phyloP scores from a whole-genome alignment of 2,113 vertebrate genomes.

The Coptodon bakossiorum region DNA sequence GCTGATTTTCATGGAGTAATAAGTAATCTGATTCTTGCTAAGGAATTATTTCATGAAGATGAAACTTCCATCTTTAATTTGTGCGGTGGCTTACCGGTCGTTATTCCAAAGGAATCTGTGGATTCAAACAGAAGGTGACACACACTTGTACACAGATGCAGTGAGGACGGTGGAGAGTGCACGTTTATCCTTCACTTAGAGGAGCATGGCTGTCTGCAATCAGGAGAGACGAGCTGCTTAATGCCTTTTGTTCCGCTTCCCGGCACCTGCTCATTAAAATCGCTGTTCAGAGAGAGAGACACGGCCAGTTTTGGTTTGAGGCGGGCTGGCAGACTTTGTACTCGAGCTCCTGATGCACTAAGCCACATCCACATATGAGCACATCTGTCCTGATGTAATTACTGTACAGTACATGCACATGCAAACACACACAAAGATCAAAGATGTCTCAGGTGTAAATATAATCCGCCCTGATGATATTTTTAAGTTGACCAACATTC shows the following conservation, averaged over 20 bases:
- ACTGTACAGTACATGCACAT: background rate
- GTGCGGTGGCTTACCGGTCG: background rate
- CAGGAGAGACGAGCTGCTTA: constrained; percentile 25
- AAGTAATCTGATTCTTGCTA: background rate
- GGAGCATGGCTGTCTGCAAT: constrained; percentile 19
- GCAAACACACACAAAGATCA: background rate
- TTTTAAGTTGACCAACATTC: background rate
- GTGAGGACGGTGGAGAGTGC: background rate
- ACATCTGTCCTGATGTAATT: constrained; percentile 4
- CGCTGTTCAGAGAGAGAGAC: background rate
- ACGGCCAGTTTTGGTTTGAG: background rate
- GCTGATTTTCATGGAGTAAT: background rate
- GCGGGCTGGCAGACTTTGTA: background rate
- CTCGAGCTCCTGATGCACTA: background rate
- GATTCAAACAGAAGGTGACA: constrained; percentile 1
- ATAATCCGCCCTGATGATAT: background rate
- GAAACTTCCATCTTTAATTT: background rate
- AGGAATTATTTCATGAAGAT: background rate
- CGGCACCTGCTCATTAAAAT: constrained; percentile 53
- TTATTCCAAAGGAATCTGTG: background rate
- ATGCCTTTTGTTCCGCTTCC: constrained; percentile 14
- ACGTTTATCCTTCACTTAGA: background rate
- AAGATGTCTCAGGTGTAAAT: background rate
- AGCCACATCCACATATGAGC: background rate
- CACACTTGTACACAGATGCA: background rate